phyloP scores from a whole-genome alignment of 92 coral and sea anemone species.

The Phymanthus crucifer region DNA sequence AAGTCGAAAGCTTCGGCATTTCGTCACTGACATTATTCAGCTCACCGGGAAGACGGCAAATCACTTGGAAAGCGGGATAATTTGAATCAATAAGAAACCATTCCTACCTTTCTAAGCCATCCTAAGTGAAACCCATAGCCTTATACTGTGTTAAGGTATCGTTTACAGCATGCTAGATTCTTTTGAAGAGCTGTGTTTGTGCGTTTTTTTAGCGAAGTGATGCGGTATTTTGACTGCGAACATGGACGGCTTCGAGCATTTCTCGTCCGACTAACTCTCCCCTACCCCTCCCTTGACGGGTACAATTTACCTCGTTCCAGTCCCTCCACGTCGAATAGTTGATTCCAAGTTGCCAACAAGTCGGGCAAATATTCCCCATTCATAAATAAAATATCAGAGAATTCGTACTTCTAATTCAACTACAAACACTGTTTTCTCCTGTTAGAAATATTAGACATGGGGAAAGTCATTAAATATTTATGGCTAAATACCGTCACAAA shows the following conservation, averaged over 20 bases:
- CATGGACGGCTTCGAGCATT: conserved; percentile 36
- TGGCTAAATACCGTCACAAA: background rate
- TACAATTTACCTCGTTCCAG: conserved; percentile 7
- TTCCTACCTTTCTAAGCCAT: conserved; percentile 8
- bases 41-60: conserved; percentile 9
- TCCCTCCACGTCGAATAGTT: background rate
- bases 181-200: background rate
- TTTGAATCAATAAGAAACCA: conserved; percentile 1
- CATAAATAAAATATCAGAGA: background rate
- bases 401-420: conserved; percentile 1
- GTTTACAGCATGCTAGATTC: conserved; percentile 11
- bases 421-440: background rate
- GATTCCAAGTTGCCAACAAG: background rate
- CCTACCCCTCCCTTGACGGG: conserved; percentile 6
- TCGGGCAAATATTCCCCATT: background rate
- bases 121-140: background rate
- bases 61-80: background rate
- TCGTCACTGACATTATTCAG: background rate
- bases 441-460: background rate
- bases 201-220: conserved; percentile 1
- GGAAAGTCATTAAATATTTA: background rate
- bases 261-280: conserved; percentile 6
- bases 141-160: background rate
- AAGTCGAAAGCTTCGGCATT: conserved; percentile 6
- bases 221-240: conserved; percentile 38